phyloP scores from a whole-genome alignment of 2,888 invertebrate species.

The Nomada goodeniana region DNA sequence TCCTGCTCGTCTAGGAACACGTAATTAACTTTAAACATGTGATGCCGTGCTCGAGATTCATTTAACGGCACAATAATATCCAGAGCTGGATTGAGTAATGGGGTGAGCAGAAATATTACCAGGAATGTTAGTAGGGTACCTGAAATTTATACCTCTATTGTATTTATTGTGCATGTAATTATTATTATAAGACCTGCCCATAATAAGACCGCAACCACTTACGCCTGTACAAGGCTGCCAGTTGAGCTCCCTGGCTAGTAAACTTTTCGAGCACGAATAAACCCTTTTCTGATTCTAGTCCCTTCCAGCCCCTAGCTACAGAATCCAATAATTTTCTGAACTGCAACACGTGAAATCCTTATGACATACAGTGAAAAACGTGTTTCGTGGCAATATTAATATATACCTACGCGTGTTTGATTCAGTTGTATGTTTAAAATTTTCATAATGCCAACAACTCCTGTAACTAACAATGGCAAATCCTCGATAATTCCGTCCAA shows the following conservation, averaged over 20 bases:
- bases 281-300: not conserved
- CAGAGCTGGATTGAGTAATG: not conserved
- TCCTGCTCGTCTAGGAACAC: slow-evolving; percentile 20
- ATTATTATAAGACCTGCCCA: not conserved
- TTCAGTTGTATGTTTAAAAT: not conserved
- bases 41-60: slow-evolving; percentile 33
- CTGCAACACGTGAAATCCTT: not conserved
- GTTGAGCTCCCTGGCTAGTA: not conserved
- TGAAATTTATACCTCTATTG: not conserved
- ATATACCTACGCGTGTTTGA: not conserved
- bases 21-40: slow-evolving; percentile 22
- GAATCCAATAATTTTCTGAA: slow-evolving; percentile 2
- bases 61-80: slow-evolving; percentile 35
- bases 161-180: not conserved
- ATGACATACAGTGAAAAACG: too few relatives aligned
- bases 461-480: not conserved
- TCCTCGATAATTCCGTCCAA: not conserved
- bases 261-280: not conserved
- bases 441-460: not conserved
- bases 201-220: not conserved
- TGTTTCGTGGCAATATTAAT: not conserved
- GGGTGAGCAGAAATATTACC: not conserved
- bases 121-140: not conserved
- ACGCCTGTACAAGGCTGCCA: slow-evolving; percentile 9
- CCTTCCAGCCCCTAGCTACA: not conserved